Conservation (phyloP, 2,113 vertebrate genomes). For the Rousettus leschenaultii region DNA sequence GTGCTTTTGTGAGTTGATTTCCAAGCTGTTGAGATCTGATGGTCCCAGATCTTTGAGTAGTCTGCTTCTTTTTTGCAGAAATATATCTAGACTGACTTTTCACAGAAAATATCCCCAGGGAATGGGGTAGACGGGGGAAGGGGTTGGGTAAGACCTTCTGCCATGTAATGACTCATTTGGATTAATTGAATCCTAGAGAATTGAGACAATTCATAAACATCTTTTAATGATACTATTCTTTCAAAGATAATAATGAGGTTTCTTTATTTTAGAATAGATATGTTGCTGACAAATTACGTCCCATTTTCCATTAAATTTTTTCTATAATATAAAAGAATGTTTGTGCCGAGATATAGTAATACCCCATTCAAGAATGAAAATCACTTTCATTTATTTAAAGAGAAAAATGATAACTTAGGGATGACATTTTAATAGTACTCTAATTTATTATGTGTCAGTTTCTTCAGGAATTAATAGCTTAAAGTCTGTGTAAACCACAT, state of each 20-base stretch:
- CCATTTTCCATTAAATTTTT: conserved; percentile 25
- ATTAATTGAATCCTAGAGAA: background rate
- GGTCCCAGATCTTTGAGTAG: background rate
- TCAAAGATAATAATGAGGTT: background rate
- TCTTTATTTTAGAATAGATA: conserved; percentile 1
- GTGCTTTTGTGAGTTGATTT: background rate
- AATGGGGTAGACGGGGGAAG: too few species aligned
- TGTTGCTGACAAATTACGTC: background rate
- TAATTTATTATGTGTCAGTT: conserved; percentile 24
- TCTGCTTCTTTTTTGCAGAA: background rate
- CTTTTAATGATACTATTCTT: background rate
- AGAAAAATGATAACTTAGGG: background rate
- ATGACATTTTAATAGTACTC: conserved; percentile 39
- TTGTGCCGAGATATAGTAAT: conserved; percentile 41
- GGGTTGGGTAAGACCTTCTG: background rate
- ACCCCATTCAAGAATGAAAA: conserved; percentile 13
- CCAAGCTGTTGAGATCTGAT: background rate
- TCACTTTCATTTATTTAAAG: conserved; percentile 37
- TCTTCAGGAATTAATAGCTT: conserved; percentile 39
- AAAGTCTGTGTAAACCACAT: background rate
- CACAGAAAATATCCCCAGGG: background rate
- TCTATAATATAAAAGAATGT: conserved; percentile 22
- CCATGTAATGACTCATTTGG: background rate
- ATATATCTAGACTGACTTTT: background rate
- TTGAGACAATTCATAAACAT: conserved; percentile 29